Evolutionary conservation across 2,888 invertebrate genomes (phyloP).

Genomic region (Tenthredo scrophulariae): DNA sequence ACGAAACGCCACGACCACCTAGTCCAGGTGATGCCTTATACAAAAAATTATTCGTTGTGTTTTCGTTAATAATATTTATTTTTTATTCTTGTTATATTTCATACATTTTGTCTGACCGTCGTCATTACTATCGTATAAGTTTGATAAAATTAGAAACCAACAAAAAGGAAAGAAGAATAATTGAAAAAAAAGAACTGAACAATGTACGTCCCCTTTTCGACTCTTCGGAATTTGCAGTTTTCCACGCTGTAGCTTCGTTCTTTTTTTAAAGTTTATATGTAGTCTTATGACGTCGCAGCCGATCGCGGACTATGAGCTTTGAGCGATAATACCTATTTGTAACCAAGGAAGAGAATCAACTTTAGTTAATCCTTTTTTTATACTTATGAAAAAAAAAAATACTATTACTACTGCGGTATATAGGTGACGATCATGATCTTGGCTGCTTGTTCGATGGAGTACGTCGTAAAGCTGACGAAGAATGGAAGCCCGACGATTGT

Average conservation of each 20-base stretch:
- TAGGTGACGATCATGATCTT: slow-evolving; percentile 10
- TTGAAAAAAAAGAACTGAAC: neutral
- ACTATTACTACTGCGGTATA: slow-evolving; percentile 53
- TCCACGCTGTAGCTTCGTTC: neutral
- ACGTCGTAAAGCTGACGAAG: slow-evolving; percentile 79
- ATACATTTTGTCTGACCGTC: no score
- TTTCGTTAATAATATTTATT: neutral
- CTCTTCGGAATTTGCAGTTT: neutral
- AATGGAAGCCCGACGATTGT: slow-evolving; percentile 85
- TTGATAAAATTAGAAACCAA: neutral
- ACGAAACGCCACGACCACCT: neutral
- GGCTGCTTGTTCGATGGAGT: slow-evolving; percentile 63
- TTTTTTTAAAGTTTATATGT: neutral
- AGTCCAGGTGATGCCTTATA: neutral
- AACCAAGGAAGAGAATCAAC: neutral
- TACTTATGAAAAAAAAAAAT: slow-evolving; percentile 48
- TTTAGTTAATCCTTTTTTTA: neutral
- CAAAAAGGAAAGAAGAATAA: neutral
- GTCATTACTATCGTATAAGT: no score
- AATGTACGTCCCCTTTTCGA: no score
- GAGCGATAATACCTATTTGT: neutral
- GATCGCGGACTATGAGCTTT: slow-evolving; percentile 10
- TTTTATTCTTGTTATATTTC: no score
- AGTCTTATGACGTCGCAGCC: neutral
- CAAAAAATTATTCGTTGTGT: neutral